Base-by-base conservation (phyloP, 2,113 vertebrate genomes). In the Lampris incognitus region DNA sequence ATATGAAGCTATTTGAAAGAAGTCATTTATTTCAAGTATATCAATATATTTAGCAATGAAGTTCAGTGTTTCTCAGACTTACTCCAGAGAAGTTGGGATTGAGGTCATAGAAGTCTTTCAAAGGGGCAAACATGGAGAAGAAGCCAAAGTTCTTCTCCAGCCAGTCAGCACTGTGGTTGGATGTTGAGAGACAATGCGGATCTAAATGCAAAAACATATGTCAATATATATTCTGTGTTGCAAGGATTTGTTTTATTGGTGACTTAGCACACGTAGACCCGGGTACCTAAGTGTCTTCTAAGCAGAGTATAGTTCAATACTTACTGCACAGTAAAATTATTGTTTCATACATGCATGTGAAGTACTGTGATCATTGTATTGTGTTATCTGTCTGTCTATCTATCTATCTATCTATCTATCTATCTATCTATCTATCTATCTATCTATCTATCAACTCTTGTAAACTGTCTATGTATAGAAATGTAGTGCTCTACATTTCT, bases 21-120 rank as follows among this genome's bases (percentile, higher is more conserved):
- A 24, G 24, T 24, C 24, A 24, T 24, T 24, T 24, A 24, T 24
- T 24, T 24, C 24, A 24, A 24, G 24, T 24, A 24, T 24, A 24
- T 24, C 24, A 24, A 24, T 24, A 24, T 24, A 24, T 24, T 24
- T 24, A 24, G 24, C 9, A 6, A 69, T 24, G 42, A 36, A 66
- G 24, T 13, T 67, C 36, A 48, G 64, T 11, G 11, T 65, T 6
- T 24, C 78, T 7, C 39, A 39, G 6, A 89, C 88, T 86, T 48
- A 92, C 92, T 59, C 73, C 89, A 54, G 82, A 72, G 76, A 93
- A 93, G 63, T 67, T 4, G 7, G 75, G 66, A 74, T 90, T 87
- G 40, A 93, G 79, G 4, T 0, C 1, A 50, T 91, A 88, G 64
- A 93, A 90, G 69, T 89, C 64, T 0, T 6, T 41, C 58, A 93